Percentiles rank a stretch among this genome's conserved stretches.
phyloP scores from a whole-genome alignment of 2,797 vertebrate genomes.

The Mormyrops attenuatus region DNA sequence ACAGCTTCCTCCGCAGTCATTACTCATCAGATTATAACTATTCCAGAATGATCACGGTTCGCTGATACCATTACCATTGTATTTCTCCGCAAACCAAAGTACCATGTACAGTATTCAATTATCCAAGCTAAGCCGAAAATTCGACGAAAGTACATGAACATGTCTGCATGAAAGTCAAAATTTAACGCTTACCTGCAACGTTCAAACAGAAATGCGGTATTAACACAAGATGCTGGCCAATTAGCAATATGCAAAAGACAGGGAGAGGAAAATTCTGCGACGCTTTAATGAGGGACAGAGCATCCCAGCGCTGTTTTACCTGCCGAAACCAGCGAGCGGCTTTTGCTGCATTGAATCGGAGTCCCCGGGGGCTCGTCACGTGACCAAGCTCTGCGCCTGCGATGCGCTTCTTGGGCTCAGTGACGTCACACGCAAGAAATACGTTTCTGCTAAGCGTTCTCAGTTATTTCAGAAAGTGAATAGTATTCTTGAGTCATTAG shows the following conservation, averaged over 20 bases:
- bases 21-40: background rate
- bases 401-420: slow-evolving; percentile 6
- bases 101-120: background rate
- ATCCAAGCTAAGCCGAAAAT: background rate
- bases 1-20: slow-evolving; percentile 15
- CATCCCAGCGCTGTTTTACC: slow-evolving; percentile 32
- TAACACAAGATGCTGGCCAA: background rate
- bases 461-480: background rate
- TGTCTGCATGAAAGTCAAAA: background rate
- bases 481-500: background rate
- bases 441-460: background rate
- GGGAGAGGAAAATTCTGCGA: background rate
- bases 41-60: background rate
- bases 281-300: background rate
- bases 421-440: background rate
- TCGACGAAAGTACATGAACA: background rate
- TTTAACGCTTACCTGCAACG: background rate
- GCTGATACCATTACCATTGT: background rate
- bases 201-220: background rate
- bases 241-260: background rate
- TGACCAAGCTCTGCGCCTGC: slow-evolving; percentile 56
- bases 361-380: slow-evolving; percentile 52
- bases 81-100: background rate
- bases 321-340: slow-evolving; percentile 38
- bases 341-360: slow-evolving; percentile 68